Evolutionary conservation across 2,113 vertebrate species (phyloP), one percentile per base, ranked within the genome.

Genomic region (Callocephalon fimbriatum): DNA sequence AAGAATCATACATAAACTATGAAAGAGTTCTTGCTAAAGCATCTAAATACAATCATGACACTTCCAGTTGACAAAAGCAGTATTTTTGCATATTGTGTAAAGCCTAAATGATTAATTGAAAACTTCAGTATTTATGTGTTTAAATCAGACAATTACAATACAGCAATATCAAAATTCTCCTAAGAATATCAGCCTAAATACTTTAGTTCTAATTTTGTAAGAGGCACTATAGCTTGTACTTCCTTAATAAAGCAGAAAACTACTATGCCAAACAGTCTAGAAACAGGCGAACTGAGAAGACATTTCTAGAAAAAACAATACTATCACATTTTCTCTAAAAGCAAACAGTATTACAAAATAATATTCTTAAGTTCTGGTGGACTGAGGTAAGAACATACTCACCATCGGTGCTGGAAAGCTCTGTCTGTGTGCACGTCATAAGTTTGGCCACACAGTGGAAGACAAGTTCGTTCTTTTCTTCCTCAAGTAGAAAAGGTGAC

Each of bases 381-480:
- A 75, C 56, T 72, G 61, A 90, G 63, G 22, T 62, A 95, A 91
- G 70, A 86, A 58, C 26, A 65, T 76, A 98, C 98, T 98, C 86
- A 99, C 99, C 98, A 10, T 98, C 93, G 62, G 93, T 97, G 88
- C 83, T 86, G 85, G 97, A 98, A 97, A 98, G 98, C 89, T 96
- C 91, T 89, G 94, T 86, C 56, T 98, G 97, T 61, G 98, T 95
- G 98, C 99, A 99, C 74, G 98, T 98, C 97, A 99, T 97, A 67
- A 99, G 98, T 84, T 98, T 98, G 86, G 99, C 98, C 73, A 99
- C 98, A 58, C 99, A 99, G 31, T 99, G 98, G 74, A 98, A 93
- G 32, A 98, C 94, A 40, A 99, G 98, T 68, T 98, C 98, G 68
- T 99, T 99, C 97, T 98, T 98, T 91, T 99, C 99, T 40, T 99